A percentile compares a stretch with the other conserved stretches of the same genome.
Evolutionary conservation across 2,888 invertebrate species (phyloP).

Genomic region (Flexamia atlantica): DNA sequence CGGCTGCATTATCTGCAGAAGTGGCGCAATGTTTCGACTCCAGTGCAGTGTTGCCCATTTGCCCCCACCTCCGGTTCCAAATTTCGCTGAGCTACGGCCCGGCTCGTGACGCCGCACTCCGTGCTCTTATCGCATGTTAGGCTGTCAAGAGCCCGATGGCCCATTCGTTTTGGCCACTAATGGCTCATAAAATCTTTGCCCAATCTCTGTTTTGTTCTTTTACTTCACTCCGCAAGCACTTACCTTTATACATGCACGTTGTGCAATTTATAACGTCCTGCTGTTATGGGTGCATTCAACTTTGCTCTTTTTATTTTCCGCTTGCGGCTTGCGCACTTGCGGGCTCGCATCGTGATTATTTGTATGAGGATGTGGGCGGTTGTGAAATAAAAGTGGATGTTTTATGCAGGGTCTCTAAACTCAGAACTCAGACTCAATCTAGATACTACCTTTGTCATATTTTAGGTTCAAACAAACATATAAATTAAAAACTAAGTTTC

Average conservation of each 20-base stretch:
- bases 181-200: slow-evolving; percentile 57
- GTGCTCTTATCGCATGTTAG: slow-evolving; percentile 45
- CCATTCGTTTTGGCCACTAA: slow-evolving; percentile 56
- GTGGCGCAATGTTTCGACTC: too few species aligned
- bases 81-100: slow-evolving; percentile 37
- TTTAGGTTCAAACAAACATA: too few species aligned
- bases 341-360: not conserved
- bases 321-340: not conserved
- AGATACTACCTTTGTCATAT: too few species aligned
- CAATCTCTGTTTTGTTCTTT: slow-evolving; percentile 53
- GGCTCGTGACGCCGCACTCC: slow-evolving; percentile 17
- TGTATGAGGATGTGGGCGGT: not conserved
- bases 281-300: slow-evolving; percentile 48
- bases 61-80: slow-evolving; percentile 5
- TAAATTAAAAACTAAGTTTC: too few species aligned
- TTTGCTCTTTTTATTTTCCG: slow-evolving; percentile 28
- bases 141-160: slow-evolving; percentile 8
- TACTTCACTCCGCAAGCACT: slow-evolving; percentile 51
- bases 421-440: too few species aligned
- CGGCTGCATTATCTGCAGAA: too few species aligned
- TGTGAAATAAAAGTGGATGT: too few species aligned
- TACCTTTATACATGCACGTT: slow-evolving; percentile 46
- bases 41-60: slow-evolving; percentile 1
- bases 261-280: slow-evolving; percentile 43
- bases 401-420: too few species aligned